Evolutionary conservation across 2,888 invertebrate genomes (phyloP), one percentile per base, ranked within the genome.

Genomic region (Microctonus brassicae): DNA sequence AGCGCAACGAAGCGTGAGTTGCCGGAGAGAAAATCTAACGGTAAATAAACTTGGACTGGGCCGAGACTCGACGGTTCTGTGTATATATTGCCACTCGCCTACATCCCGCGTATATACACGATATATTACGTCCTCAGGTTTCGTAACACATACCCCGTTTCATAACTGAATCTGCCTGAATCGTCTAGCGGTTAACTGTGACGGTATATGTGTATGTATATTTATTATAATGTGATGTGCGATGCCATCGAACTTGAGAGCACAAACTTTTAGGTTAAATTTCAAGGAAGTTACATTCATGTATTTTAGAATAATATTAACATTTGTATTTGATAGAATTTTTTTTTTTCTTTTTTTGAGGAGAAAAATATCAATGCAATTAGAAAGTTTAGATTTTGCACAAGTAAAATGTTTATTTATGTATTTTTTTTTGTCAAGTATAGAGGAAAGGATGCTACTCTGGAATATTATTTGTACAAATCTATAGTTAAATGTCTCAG

Each of bases 11-110:
- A 78, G 77, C 76, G 75, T 75, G 66, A 71, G 71, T 62, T 22
- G 55, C 61, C 69, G 60, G 76, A 79, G 84, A 84, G 84, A 85
- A 85, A 84, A 85, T 84, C 83, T 84, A 84, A 85, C 85, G 85
- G 85, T 83, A 84, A 72, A 67, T 67, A 63, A 65, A 34, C 61
- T 61, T 71, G 70, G 58, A 65, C 47, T 58, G 60, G 52, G 20
- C 10, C 47, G 60, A 33, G 60, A 65, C 47, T 63, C n/a, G 20
- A 24, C 29, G 20, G 6, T n/a, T n/a, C n/a, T n/a, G n/a, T n/a
- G n/a, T n/a, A n/a, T 39, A 39, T 53, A 39, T 34, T 26, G 57
- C 66, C 39, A 24, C 39, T 36, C 66, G 24, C 29, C n/a, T 55
- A 34, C 61, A 64, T 61, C 42, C 17, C 57, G 20, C 20, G 55